phyloP scores from a whole-genome alignment of 2,888 invertebrate genomes.

The Polietes domitor region DNA sequence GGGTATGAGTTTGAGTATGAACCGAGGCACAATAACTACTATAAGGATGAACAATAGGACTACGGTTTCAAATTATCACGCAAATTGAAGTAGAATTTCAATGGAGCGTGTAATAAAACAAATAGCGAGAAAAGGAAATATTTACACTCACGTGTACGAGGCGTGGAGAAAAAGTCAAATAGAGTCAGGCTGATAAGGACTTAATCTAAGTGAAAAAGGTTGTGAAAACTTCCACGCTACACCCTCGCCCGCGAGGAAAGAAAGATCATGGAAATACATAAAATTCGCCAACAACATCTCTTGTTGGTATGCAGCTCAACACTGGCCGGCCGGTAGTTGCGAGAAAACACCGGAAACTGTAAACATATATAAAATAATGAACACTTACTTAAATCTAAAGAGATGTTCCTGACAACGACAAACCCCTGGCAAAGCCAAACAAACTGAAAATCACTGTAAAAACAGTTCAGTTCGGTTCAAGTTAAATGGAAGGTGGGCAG shows the following conservation, averaged over 20 bases:
- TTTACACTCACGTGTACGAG: background rate
- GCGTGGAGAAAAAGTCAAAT: background rate
- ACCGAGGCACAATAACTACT: background rate
- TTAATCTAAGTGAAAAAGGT: too few species aligned
- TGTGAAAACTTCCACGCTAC: too few species aligned
- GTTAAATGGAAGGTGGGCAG: constrained; percentile 20
- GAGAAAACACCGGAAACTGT: background rate
- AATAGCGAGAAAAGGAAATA: background rate
- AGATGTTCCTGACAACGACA: background rate
- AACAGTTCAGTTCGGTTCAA: background rate
- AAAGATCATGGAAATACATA: too few species aligned
- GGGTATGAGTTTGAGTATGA: too few species aligned
- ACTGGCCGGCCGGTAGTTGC: background rate
- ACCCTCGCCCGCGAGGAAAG: too few species aligned
- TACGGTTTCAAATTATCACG: constrained; percentile 35
- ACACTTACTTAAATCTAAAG: constrained; percentile 45
- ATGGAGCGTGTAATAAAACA: constrained; percentile 38
- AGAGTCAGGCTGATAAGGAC: too few species aligned
- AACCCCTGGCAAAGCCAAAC: background rate
- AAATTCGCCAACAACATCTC: background rate
- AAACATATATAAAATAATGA: constrained; percentile 43
- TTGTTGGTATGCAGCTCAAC: background rate
- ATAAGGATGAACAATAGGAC: constrained; percentile 13
- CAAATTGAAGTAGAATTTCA: constrained; percentile 5
- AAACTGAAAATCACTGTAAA: constrained; percentile 7